phyloP scores from a whole-genome alignment of 2,113 vertebrate species.

The Notechis scutatus region DNA sequence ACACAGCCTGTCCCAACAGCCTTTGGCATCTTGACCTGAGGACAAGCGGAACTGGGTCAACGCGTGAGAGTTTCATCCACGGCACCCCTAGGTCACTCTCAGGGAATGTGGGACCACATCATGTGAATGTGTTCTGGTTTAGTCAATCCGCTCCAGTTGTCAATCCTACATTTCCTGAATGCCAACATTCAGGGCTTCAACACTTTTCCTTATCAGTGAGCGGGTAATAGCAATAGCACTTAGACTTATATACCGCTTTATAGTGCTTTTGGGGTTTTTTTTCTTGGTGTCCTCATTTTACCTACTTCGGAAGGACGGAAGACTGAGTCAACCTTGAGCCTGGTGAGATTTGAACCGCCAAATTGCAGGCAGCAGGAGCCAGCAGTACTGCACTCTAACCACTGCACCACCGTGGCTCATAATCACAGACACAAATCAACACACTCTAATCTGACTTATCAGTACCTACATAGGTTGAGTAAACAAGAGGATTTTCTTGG shows the following conservation, averaged over 20 bases:
- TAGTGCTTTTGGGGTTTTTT: too few species aligned
- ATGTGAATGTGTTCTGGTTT: neutral
- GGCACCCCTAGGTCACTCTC: neutral
- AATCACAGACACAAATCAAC: neutral
- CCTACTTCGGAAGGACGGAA: too few species aligned
- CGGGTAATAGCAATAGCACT: too few species aligned
- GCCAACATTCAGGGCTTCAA: neutral
- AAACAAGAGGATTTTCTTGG: neutral
- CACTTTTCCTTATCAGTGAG: neutral
- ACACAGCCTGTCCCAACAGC: constrained; percentile 70
- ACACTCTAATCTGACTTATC: neutral
- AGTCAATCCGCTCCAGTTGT: neutral
- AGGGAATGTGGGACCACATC: too few species aligned
- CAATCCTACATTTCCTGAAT: neutral
- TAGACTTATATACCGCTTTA: too few species aligned
- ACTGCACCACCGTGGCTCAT: too few species aligned
- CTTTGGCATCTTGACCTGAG: constrained; percentile 77
- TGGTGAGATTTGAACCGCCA: too few species aligned
- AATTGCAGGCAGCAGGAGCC: too few species aligned
- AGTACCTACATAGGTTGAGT: neutral
- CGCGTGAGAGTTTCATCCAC: accelerated
- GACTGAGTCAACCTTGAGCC: too few species aligned
- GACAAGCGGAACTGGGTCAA: neutral
- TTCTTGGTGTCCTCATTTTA: too few species aligned
- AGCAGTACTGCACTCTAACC: too few species aligned